Base-by-base conservation (phyloP, 2,113 vertebrate species). In the Misgurnus anguillicaudatus region DNA sequence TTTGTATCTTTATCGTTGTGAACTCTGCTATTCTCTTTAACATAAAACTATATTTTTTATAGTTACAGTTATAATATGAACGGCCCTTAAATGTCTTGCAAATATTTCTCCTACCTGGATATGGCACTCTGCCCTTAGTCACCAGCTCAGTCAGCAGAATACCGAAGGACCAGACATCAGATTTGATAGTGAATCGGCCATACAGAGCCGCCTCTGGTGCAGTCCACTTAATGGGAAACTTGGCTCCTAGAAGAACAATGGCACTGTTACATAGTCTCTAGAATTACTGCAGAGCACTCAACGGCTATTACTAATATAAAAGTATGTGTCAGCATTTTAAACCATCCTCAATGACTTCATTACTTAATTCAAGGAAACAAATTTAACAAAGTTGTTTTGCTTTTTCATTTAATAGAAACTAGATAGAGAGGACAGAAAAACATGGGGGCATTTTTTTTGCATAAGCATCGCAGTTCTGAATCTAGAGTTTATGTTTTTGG, bases 141-240 rank as follows among this genome's bases (percentile, higher is more conserved):
- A 99, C 97, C 83, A 98, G 90, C 76, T 98, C 97, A 55, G 96
- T 99, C 91, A 97, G 93, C 45, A 99, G 92, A 89, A 99, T 99
- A 81, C 97, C 97, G 88, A 99, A 99, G 3, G 97, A 99, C 97
- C 97, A 99, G 1, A 95, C 97, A 57, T 99, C 97, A 0, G 97
- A 99, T 90, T 99, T 99, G 90, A 99, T 99, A 42, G 97, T 98
- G 86, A 99, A 99, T 84, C 97, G 94, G 71, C 97, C 97, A 51
- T 97, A 99, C n/a, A 99, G 85, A 0, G 97, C 97, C 31, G 97
- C 97, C 85, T 99, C 97, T 2, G 97, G 97, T 78, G 97, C 97
- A 0, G 97, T 99, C 97, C 97, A 99, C 86, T 99, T 99, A 89
- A 98, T 99, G 80, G 97, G 97, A 87, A 99, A 99, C 89, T 98